phyloP scores from a whole-genome alignment of 2,888 invertebrate genomes.

The Omphaloscelis lunosa region DNA sequence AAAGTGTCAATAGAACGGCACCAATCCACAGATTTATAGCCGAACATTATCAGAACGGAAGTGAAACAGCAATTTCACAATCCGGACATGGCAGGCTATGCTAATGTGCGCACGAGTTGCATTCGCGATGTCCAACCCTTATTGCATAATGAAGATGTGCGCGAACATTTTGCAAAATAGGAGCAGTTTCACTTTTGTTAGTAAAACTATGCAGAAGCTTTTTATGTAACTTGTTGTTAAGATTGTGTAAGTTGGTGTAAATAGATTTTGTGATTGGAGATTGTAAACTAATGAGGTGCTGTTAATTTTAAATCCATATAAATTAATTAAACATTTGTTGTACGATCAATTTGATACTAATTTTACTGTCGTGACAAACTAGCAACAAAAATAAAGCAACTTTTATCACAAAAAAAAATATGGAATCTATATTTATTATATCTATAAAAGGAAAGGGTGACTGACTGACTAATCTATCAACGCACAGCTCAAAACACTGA shows the following conservation, averaged over 20 bases:
- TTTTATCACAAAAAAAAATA: too few relatives aligned
- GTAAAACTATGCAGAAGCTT: constrained; percentile 58
- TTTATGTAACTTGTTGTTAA: constrained; percentile 59
- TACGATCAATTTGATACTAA: background rate
- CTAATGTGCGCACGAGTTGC: constrained; percentile 75
- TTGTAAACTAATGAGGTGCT: background rate
- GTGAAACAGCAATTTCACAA: constrained; percentile 88
- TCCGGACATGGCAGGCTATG: constrained; percentile 83
- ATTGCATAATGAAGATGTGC: constrained; percentile 85
- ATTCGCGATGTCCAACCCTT: constrained; percentile 82
- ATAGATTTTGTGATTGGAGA: constrained; percentile 1
- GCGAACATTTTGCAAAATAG: constrained; percentile 83
- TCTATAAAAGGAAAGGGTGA: too few relatives aligned
- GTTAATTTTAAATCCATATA: background rate
- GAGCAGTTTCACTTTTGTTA: constrained; percentile 84
- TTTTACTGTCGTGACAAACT: background rate
- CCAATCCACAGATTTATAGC: constrained; percentile 46
- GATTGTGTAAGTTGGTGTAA: constrained; percentile 38
- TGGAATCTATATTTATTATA: background rate
- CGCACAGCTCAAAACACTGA: too few relatives aligned
- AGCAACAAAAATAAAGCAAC: background rate
- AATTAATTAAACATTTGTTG: background rate
- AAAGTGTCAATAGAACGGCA: constrained; percentile 29
- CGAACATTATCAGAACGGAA: constrained; percentile 77
- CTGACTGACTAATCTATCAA: too few relatives aligned